Evolutionary conservation across 2,113 vertebrate genomes (phyloP).

Genomic region (Corapipo altera): DNA sequence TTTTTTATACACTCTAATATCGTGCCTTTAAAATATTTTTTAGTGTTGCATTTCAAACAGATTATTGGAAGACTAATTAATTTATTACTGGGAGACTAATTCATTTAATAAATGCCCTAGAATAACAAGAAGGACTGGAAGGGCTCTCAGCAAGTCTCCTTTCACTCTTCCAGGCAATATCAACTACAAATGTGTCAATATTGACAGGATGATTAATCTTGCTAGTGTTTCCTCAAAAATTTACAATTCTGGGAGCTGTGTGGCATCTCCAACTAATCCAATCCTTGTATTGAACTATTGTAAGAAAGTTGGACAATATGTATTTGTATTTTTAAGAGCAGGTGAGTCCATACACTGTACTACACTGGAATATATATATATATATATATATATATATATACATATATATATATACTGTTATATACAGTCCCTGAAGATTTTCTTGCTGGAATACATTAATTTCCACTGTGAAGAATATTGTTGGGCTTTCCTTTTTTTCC

Average conservation of each 20-base stretch:
- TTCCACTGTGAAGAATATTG: neutral
- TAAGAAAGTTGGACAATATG: neutral
- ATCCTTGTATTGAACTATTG: neutral
- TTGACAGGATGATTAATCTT: neutral
- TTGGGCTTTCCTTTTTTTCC: neutral
- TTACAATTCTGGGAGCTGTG: neutral
- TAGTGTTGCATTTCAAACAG: neutral
- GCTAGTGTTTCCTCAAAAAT: neutral
- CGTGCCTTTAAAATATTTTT: neutral
- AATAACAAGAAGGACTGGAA: neutral
- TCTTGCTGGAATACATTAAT: neutral
- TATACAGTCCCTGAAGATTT: neutral
- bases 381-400: neutral
- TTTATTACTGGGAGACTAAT: neutral
- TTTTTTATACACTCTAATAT: neutral
- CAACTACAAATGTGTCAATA: neutral
- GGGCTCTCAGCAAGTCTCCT: neutral
- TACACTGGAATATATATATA: neutral
- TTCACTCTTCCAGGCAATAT: neutral
- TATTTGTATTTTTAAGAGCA: neutral
- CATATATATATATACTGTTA: neutral
- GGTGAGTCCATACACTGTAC: neutral
- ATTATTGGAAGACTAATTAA: neutral
- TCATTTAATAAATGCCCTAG: neutral
- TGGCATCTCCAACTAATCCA: neutral